phyloP scores from a whole-genome alignment of 2,797 vertebrate genomes.

The Tenualosa thibaudeaui region DNA sequence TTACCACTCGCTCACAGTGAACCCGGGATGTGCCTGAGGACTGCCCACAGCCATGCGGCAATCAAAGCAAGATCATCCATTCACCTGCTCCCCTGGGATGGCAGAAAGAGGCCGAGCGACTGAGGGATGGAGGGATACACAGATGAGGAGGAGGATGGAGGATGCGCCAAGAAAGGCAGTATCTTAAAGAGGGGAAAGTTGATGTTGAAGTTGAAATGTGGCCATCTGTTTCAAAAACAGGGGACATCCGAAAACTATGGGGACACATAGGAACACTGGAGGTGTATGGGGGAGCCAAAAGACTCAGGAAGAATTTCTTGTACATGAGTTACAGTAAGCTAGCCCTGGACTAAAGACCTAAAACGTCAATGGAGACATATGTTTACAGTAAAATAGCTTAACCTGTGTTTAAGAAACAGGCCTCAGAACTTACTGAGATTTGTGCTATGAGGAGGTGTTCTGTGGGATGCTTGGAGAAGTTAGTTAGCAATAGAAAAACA shows the following conservation, averaged over 20 bases:
- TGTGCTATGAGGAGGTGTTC: background rate
- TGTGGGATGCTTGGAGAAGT: background rate
- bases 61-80: slow-evolving; percentile 20
- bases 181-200: background rate
- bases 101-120: slow-evolving; percentile 23
- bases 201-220: background rate
- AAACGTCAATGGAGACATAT: no score
- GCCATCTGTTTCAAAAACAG: background rate
- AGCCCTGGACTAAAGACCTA: no score
- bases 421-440: background rate
- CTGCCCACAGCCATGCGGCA: slow-evolving; percentile 18
- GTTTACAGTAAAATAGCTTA: background rate
- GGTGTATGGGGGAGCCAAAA: background rate
- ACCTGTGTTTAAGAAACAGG: no score
- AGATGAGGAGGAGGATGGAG: background rate
- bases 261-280: background rate
- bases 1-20: slow-evolving; percentile 6
- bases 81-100: background rate
- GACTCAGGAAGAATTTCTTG: no score
- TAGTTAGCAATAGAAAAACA: background rate
- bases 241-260: background rate
- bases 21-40: slow-evolving; percentile 6
- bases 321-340: no score
- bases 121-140: background rate
- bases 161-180: slow-evolving; percentile 13